Evolutionary conservation across 2,888 invertebrate genomes (phyloP).

Genomic region (Pollenia angustigena): DNA sequence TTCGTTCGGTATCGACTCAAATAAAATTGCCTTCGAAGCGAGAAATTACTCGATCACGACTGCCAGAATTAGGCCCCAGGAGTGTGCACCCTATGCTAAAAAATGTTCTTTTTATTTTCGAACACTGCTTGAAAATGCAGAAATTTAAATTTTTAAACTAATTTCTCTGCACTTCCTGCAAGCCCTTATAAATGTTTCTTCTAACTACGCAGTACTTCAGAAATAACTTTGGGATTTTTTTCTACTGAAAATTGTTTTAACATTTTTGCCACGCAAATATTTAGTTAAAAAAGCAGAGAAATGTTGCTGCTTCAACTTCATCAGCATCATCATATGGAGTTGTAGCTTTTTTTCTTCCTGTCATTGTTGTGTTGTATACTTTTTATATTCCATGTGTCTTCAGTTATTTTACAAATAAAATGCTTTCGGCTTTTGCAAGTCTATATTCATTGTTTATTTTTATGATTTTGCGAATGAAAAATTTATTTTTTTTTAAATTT

Average conservation of each 20-base stretch:
- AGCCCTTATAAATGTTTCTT: not conserved
- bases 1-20: no score
- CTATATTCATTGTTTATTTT: conserved; percentile 42
- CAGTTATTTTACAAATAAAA: conserved; percentile 52
- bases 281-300: not conserved
- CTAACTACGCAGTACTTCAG: not conserved
- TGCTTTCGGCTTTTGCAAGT: conserved; percentile 29
- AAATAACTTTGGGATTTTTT: not conserved
- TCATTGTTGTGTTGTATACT: not conserved
- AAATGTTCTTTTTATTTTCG: no score
- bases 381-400: conserved; percentile 19
- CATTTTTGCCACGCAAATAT: not conserved
- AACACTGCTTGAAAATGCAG: no score
- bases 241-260: not conserved
- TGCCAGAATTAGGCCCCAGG: no score
- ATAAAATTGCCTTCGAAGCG: no score
- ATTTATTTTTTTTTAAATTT: not conserved
- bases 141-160: not conserved
- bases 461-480: conserved; percentile 11
- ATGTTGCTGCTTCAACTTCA: not conserved
- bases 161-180: not conserved
- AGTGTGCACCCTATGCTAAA: no score
- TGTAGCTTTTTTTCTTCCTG: not conserved
- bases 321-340: not conserved
- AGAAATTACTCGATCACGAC: no score